These are phyloP conservation scores for Varanus komodoensis DNA, from an alignment of 2,113 vertebrate genomes.

Conservation along the genomic window DNA sequence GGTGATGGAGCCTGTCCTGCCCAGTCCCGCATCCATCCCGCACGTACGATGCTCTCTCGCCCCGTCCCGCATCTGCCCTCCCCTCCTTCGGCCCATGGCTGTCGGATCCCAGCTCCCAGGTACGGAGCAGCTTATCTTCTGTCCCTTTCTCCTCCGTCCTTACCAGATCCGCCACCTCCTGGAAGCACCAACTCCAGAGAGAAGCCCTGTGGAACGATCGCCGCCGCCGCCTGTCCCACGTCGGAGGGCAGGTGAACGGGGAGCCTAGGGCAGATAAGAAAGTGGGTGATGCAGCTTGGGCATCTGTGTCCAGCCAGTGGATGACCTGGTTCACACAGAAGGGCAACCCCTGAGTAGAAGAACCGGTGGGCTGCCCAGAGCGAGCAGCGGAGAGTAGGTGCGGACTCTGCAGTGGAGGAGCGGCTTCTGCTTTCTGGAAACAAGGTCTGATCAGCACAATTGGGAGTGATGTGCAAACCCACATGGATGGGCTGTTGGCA, in stretches of 20 bases:
- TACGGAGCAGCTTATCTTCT: neutral
- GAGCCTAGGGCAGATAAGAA: neutral
- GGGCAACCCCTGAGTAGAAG: too few relatives aligned
- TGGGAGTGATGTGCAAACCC: too few relatives aligned
- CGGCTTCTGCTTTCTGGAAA: too few relatives aligned
- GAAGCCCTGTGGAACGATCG: conserved; percentile 16
- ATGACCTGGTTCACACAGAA: too few relatives aligned
- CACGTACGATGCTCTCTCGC: neutral
- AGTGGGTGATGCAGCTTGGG: neutral
- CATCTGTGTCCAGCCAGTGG: neutral
- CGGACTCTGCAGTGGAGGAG: too few relatives aligned
- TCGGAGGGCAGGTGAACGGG: conserved; percentile 52
- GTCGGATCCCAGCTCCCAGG: neutral
- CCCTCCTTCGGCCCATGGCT: too few relatives aligned
- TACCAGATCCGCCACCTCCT: conserved; percentile 66
- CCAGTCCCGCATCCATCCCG: conserved; percentile 70
- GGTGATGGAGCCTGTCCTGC: conserved; percentile 76
- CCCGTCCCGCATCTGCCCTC: neutral
- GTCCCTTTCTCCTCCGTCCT: neutral
- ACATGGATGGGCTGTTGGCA: too few relatives aligned
- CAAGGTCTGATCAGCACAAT: too few relatives aligned
- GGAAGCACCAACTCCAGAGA: conserved; percentile 61
- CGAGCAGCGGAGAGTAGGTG: too few relatives aligned
- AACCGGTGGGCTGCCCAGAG: too few relatives aligned
- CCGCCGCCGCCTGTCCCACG: neutral